A percentile compares a stretch with the other conserved stretches of the same genome.
Conservation (phyloP, 1,140 invertebrate genomes). For the Leptinotarsa defecta region DNA sequence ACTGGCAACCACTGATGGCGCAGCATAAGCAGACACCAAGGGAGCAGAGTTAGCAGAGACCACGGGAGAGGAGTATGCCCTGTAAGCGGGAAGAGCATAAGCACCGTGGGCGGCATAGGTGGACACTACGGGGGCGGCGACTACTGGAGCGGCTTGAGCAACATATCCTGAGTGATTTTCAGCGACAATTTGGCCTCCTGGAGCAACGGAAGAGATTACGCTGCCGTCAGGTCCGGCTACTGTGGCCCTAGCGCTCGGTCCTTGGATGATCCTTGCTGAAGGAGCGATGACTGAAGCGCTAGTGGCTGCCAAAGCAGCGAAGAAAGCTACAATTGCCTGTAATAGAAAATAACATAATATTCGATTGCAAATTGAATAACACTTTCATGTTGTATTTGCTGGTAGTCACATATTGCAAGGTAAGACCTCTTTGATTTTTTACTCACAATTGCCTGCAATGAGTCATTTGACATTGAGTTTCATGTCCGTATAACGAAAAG, state of each 20-base stretch:
- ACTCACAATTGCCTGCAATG: too few species aligned
- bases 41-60: conserved; percentile 23
- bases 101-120: conserved; percentile 30
- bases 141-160: conserved; percentile 33
- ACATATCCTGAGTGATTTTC: conserved; percentile 38
- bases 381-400: too few species aligned
- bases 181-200: conserved; percentile 41
- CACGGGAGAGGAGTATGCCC: conserved; percentile 17
- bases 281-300: conserved; percentile 37
- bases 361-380: too few species aligned
- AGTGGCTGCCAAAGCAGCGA: conserved; percentile 37
- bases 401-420: too few species aligned
- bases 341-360: neutral
- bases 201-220: conserved; percentile 42
- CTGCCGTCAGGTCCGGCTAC: conserved; percentile 46
- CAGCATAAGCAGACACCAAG: conserved; percentile 17
- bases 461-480: too few species aligned
- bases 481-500: too few species aligned
- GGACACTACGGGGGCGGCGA: conserved; percentile 27
- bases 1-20: conserved; percentile 29
- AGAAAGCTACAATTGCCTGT: conserved; percentile 19
- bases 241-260: conserved; percentile 42
- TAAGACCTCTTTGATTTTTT: too few species aligned
- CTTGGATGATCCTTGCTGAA: conserved; percentile 42
- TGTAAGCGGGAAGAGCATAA: conserved; percentile 7